Conservation (phyloP, 2,888 invertebrate genomes). For the Drosophila lutescens region DNA sequence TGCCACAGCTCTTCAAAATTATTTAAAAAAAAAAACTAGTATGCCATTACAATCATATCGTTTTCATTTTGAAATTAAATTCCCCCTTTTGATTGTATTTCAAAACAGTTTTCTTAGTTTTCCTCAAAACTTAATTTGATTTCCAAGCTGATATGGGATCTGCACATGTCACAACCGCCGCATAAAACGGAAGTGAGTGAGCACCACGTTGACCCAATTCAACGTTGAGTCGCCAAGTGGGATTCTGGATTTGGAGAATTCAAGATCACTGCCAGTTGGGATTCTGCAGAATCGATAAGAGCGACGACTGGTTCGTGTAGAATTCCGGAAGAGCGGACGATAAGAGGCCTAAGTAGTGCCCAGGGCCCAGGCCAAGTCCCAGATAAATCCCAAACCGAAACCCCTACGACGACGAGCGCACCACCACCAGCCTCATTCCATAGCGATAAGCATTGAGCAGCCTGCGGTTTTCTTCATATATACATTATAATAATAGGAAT, state of each 20-base stretch:
- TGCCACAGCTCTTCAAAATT: too few relatives aligned
- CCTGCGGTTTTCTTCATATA: slow-evolving; percentile 8
- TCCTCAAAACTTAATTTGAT: neutral
- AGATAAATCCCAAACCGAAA: slow-evolving; percentile 13
- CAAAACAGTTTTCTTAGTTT: neutral
- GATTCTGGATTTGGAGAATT: neutral
- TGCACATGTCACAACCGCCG: neutral
- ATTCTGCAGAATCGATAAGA: slow-evolving; percentile 8
- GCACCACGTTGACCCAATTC: slow-evolving; percentile 5
- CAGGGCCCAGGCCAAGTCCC: too few relatives aligned
- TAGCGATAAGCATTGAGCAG: slow-evolving; percentile 7
- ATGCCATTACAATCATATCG: too few relatives aligned
- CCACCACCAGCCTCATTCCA: slow-evolving; percentile 5
- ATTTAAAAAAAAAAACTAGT: too few relatives aligned
- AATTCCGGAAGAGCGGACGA: slow-evolving; percentile 22
- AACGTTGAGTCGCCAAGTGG: neutral
- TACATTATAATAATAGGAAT: neutral
- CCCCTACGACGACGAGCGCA: slow-evolving; percentile 6
- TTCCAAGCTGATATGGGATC: neutral
- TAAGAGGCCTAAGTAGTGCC: neutral
- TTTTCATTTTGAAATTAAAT: too few relatives aligned
- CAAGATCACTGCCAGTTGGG: slow-evolving; percentile 21
- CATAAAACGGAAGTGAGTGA: slow-evolving; percentile 1
- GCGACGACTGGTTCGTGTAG: neutral
- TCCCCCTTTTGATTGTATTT: too few relatives aligned